A percentile compares a stretch with the other conserved stretches of the same genome.
phyloP scores from a whole-genome alignment of 2,888 invertebrate species.

The Rotaria socialis region DNA sequence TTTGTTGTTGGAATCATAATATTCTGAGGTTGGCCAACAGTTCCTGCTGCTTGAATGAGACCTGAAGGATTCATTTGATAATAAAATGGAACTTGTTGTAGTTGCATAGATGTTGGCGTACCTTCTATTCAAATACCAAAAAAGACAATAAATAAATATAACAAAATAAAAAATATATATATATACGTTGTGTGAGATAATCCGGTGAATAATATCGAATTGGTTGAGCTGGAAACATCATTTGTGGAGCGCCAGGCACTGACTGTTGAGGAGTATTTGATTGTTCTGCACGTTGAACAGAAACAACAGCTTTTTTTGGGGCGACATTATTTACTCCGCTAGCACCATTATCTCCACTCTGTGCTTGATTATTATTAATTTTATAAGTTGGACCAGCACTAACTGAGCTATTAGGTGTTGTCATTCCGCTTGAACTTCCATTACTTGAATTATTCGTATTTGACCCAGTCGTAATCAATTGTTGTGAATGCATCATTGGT shows the following conservation, averaged over 20 bases:
- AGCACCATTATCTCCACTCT: neutral
- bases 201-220: neutral
- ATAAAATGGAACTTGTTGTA: neutral
- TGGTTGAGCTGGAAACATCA: neutral
- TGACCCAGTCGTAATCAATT: neutral
- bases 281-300: neutral
- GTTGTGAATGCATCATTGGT: neutral
- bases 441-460: conserved; percentile 3
- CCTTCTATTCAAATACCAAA: neutral
- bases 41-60: neutral
- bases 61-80: neutral
- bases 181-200: neutral
- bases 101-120: neutral
- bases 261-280: neutral
- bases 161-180: neutral
- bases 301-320: neutral
- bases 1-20: neutral
- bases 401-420: neutral
- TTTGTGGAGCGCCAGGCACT: neutral
- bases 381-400: conserved; percentile 17
- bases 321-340: neutral
- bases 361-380: neutral
- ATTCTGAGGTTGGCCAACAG: neutral
- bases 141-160: neutral
- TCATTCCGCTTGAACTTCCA: conserved; percentile 11